phyloP scores from a whole-genome alignment of 2,113 vertebrate species.

The Tachysurus vachellii region DNA sequence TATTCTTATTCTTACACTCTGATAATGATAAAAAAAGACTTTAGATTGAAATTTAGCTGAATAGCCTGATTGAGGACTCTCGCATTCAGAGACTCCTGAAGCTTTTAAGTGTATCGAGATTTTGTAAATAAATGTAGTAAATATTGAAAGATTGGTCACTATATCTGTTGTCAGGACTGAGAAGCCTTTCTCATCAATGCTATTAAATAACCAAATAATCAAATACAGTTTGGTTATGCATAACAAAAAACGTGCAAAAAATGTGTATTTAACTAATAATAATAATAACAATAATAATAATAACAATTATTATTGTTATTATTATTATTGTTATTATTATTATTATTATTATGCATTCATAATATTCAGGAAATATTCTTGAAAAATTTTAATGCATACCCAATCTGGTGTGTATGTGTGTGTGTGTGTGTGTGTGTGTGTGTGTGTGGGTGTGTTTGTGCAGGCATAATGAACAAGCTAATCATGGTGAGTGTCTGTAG shows the following conservation, averaged over 20 bases:
- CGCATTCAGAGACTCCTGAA: not conserved
- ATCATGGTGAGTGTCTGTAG: conserved; percentile 51
- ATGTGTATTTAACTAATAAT: not conserved
- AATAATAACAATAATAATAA: not conserved
- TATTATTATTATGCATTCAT: not conserved
- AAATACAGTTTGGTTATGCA: not conserved
- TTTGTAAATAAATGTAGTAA: not conserved
- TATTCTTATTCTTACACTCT: not conserved
- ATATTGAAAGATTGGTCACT: not conserved
- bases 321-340: no score
- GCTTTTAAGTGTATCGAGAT: not conserved
- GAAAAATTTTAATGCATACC: not conserved
- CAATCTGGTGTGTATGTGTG: not conserved
- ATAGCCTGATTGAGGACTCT: not conserved
- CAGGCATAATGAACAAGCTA: conserved; percentile 27
- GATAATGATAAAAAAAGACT: not conserved
- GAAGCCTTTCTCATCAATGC: not conserved
- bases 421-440: not conserved
- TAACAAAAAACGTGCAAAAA: not conserved
- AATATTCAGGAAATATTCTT: not conserved
- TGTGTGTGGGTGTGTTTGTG: not conserved
- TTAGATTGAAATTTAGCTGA: not conserved
- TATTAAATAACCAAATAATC: not conserved
- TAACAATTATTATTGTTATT: not conserved
- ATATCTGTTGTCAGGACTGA: not conserved